Base-by-base conservation (phyloP, 2,888 invertebrate species). In the Hypena proboscidalis region DNA sequence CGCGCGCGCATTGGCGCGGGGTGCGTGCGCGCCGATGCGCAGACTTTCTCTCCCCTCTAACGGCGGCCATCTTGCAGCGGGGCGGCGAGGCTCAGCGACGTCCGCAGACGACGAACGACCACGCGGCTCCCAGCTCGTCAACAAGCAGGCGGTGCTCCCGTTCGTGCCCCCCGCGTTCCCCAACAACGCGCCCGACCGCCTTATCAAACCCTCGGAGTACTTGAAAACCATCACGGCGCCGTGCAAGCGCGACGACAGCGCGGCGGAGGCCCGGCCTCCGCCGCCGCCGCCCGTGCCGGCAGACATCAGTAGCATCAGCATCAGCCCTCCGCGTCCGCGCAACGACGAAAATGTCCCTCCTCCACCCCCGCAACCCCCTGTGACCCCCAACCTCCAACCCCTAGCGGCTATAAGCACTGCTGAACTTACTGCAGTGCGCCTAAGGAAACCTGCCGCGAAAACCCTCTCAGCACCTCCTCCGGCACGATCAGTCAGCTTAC, bases 131-230 rank as follows among this genome's bases (percentile, higher is more conserved):
- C 94, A 95, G 92, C 92, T 95, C 88, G 95, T 96, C 74, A 96
- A 95, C 91, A 96, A 95, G 86, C 97, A 97, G 83, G 93, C 96
- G 79, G 96, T 94, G 63, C 91, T 97, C 62, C 96, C 97, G 58
- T 97, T 98, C 92, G 95, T 98, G 76, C 97, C 97, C 48, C 97
- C 98, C 44, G 95, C 96, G 85, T 98, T 98, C 90, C 95, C 96
- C 39, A 92, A 93, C 77, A 93, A 94, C 82, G 95, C 95, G 74
- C 94, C 95, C 47, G 95, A 97, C 85, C 94, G 95, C 48, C 93
- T 98, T 61, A 97, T 98, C 80, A 97, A 97, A 77, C 98, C 97
- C 39, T 97, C 97, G 52, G 97, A 98, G 88, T 98, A 97, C 84
- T 90, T 98, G 67, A 94, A 94, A 77, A 97, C 97, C 77, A 96